Evolutionary conservation across 2,888 invertebrate genomes (phyloP), one percentile per base, ranked within the genome.

Genomic region (Dasysyrphus tricinctus): DNA sequence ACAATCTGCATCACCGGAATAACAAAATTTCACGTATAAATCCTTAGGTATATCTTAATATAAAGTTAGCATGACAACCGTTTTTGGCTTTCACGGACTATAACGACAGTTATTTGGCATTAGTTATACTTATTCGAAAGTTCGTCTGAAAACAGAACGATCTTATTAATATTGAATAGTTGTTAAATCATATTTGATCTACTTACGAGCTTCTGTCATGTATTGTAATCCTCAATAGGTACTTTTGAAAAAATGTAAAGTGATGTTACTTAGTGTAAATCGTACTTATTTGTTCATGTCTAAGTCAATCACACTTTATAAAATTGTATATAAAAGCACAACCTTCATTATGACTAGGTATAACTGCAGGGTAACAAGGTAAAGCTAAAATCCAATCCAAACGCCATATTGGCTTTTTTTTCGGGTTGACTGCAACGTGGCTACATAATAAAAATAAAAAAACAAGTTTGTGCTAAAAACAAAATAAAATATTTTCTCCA

Each of bases 341-440:
- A 19, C 39, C 24, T 34, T 42, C 5, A 19, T 39, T 19, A 44
- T 29, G 12, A 63, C 42, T 24, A 24, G 24, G 24, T 37, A 37
- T 19, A 34, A 51, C 19, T 44, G 16, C 44, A 0, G 37, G 37
- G 24, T 37, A 24, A 69, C 44, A 0, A 24, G 37, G 24, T 37
- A 24, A 69, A 39, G 37, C 69, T 69, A 8, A 24, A 51, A 51
- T 24, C 19, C 51, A 37, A 24, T 19, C 14, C 37, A 37, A 65
- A 67, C 19, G 24, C 24, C 37, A 37, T n/a, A n/a, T 2, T n/a
- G 24, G 19, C 1, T 51, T 24, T 24, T 32, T 19, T 3, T 34
- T 67, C 39, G 0, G 37, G n/a, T 54, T 39, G 47, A 49, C 19
- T 65, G 37, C 65, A 67, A 16, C 5, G 19, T 51, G 24, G 47